A percentile compares a stretch with the other conserved stretches of the same genome.
phyloP scores from a whole-genome alignment of 1,140 invertebrate species.

The Lucilia cuprina region DNA sequence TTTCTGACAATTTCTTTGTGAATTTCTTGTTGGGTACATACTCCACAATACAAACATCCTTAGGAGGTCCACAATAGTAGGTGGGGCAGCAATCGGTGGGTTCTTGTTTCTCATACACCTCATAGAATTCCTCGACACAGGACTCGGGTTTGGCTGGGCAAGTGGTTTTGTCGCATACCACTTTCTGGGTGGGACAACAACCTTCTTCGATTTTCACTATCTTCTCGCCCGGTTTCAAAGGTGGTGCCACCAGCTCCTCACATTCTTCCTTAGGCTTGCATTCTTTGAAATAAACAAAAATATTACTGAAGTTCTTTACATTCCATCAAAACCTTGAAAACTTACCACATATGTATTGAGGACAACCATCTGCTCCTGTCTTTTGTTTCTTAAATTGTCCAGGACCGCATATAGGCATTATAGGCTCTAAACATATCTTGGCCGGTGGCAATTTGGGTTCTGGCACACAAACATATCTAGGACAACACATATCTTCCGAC shows the following conservation, averaged over 20 bases:
- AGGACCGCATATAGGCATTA: constrained; percentile 73
- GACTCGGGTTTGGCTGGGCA: constrained; percentile 67
- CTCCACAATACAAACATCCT: constrained; percentile 73
- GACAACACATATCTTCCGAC: constrained; percentile 71
- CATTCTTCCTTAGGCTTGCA: constrained; percentile 76
- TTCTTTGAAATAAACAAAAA: constrained; percentile 62
- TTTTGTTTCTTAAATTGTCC: constrained; percentile 74
- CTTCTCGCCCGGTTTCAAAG: constrained; percentile 69
- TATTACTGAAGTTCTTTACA: not conserved
- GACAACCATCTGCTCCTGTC: constrained; percentile 68
- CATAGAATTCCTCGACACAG: constrained; percentile 69
- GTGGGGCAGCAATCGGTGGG: constrained; percentile 70
- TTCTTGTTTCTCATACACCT: constrained; percentile 61
- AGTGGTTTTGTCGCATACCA: constrained; percentile 68
- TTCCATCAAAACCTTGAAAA: constrained; percentile 36
- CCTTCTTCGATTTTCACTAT: constrained; percentile 67
- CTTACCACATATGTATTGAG: constrained; percentile 75
- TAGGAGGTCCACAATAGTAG: constrained; percentile 74
- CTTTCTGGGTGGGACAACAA: constrained; percentile 72
- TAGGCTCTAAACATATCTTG: constrained; percentile 67
- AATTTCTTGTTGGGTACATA: constrained; percentile 62
- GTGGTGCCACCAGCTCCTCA: constrained; percentile 62
- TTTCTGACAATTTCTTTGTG: constrained; percentile 64
- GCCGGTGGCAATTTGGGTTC: constrained; percentile 62
- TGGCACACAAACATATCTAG: constrained; percentile 71